phyloP scores from a whole-genome alignment of 1,140 invertebrate species.

The Hermatobates lingyangjiaoensis region DNA sequence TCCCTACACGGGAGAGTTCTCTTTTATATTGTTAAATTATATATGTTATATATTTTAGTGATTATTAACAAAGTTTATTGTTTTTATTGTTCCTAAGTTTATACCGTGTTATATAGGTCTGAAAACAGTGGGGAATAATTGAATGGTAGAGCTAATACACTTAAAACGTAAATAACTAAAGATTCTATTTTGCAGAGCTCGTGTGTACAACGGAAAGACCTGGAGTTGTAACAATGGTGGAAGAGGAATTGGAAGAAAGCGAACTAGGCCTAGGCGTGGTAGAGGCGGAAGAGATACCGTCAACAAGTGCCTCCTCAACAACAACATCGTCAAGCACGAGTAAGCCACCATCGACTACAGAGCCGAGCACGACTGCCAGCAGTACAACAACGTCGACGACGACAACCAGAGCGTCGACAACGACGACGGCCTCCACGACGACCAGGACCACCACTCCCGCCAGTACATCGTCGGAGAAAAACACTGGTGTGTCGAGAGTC shows the following conservation, averaged over 20 bases:
- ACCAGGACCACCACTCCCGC: conserved; percentile 18
- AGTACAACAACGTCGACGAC: not conserved
- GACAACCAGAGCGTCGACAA: conserved; percentile 17
- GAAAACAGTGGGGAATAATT: too few species aligned
- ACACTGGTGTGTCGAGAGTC: conserved; percentile 3
- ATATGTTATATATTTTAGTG: too few species aligned
- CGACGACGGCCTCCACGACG: conserved; percentile 18
- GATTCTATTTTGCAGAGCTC: conserved; percentile 23
- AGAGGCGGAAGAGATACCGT: conserved; percentile 17
- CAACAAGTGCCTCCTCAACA: conserved; percentile 16
- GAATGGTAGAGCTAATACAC: not conserved
- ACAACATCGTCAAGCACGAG: conserved; percentile 10
- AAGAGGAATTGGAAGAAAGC: conserved; percentile 27
- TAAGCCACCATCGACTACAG: conserved; percentile 17
- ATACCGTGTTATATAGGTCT: too few species aligned
- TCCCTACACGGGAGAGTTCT: too few species aligned
- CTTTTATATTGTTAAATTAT: too few species aligned
- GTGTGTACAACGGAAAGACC: conserved; percentile 23
- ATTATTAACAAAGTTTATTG: too few species aligned
- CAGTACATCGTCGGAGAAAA: conserved; percentile 19
- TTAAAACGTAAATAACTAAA: too few species aligned
- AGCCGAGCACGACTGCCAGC: too few species aligned
- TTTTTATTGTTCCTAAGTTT: too few species aligned
- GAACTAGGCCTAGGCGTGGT: conserved; percentile 18
- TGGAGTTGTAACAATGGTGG: conserved; percentile 33